These are phyloP conservation scores for Sitta carolinensis DNA, from an alignment of 2,797 vertebrate species.

Conservation along the genomic window DNA sequence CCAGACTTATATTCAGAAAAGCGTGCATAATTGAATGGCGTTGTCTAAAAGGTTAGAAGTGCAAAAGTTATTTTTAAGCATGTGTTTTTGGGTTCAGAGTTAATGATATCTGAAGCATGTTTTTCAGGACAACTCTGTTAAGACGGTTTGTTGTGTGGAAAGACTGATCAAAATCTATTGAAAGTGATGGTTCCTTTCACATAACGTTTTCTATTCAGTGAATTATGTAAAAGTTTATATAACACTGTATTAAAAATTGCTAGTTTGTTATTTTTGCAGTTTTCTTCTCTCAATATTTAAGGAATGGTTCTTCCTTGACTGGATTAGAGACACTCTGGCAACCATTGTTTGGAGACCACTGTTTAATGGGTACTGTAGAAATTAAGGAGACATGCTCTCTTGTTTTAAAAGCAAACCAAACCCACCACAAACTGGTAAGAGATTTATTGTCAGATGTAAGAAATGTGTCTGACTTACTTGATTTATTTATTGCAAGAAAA, in stretches of 20 bases:
- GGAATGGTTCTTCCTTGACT: background rate
- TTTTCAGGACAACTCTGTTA: background rate
- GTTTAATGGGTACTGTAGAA: background rate
- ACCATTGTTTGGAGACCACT: background rate
- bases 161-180: background rate
- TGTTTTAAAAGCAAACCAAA: background rate
- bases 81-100: background rate
- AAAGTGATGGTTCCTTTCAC: background rate
- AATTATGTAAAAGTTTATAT: background rate
- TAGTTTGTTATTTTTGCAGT: background rate
- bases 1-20: background rate
- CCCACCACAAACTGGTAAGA: background rate
- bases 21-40: background rate
- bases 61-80: constrained; percentile 5
- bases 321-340: background rate
- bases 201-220: background rate
- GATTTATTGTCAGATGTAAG: background rate
- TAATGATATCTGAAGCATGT: background rate
- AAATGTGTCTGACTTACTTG: background rate
- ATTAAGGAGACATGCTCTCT: background rate
- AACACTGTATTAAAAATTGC: background rate
- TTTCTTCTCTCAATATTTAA: background rate
- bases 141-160: background rate
- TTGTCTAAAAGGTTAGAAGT: background rate
- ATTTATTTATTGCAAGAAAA: background rate